A percentile compares a stretch with the other conserved stretches of the same genome.
These are phyloP conservation scores for Odontamblyopus lacepedii DNA, from an alignment of 2,797 vertebrate species.

Conservation along the genomic window DNA sequence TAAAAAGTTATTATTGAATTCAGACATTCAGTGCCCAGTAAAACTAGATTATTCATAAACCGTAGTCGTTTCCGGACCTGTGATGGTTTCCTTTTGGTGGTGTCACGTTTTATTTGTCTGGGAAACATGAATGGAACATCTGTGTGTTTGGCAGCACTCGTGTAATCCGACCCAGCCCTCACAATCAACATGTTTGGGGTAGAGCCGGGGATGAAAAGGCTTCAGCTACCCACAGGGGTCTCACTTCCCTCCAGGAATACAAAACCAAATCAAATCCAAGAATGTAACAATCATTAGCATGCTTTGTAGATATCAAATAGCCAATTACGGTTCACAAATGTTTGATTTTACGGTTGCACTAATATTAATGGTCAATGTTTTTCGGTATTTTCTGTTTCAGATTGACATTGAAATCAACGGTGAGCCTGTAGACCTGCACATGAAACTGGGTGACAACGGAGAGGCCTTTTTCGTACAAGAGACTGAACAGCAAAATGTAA, in stretches of 20 bases:
- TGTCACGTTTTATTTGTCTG: slow-evolving; percentile 57
- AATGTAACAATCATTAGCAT: neutral
- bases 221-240: slow-evolving; percentile 8
- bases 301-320: neutral
- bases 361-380: neutral
- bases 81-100: slow-evolving; percentile 47
- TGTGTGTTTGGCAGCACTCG: slow-evolving; percentile 40
- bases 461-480: slow-evolving; percentile 99
- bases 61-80: slow-evolving; percentile 38
- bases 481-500: slow-evolving; percentile 89
- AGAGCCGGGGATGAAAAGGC: slow-evolving; percentile 14
- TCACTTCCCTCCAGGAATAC: slow-evolving; percentile 19
- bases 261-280: neutral
- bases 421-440: slow-evolving; percentile 92
- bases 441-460: slow-evolving; percentile 98
- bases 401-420: slow-evolving; percentile 99
- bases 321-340: neutral
- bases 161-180: slow-evolving; percentile 31
- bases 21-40: slow-evolving; percentile 14
- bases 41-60: slow-evolving; percentile 21
- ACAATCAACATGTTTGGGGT: slow-evolving; percentile 40
- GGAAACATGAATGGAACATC: slow-evolving; percentile 45
- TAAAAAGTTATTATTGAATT: no score
- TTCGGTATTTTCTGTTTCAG: slow-evolving; percentile 62
- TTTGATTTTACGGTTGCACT: neutral